These are phyloP conservation scores for Chelonoidis abingdonii DNA, from an alignment of 2,113 vertebrate genomes.

Conservation along the genomic window DNA sequence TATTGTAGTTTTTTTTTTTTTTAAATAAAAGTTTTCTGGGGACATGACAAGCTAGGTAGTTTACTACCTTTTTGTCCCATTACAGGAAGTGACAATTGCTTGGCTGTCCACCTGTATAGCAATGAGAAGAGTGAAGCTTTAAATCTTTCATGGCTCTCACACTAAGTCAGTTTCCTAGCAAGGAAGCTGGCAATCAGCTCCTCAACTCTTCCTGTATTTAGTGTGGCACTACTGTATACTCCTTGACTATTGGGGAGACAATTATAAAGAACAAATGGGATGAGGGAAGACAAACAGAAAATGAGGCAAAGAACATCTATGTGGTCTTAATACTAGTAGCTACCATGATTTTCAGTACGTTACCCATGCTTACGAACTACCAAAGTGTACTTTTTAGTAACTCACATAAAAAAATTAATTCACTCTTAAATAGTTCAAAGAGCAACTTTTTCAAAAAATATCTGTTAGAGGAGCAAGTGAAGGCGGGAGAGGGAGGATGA, in stretches of 20 bases:
- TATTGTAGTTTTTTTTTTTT: not conserved
- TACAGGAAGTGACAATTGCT: slow-evolving; percentile 3
- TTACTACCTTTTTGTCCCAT: not conserved
- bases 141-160: not conserved
- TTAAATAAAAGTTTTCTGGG: not conserved
- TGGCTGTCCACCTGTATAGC: not conserved
- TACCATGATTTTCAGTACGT: not conserved
- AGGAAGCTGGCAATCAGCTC: not conserved
- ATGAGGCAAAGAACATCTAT: not conserved
- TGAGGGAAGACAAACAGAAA: not conserved
- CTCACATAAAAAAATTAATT: not conserved
- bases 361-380: not conserved
- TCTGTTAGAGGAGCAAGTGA: not conserved
- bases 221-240: slow-evolving; percentile 15
- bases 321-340: not conserved
- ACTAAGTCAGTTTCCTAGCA: slow-evolving; percentile 35
- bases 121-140: slow-evolving; percentile 9
- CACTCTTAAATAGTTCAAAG: not conserved
- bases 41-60: not conserved
- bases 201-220: not conserved
- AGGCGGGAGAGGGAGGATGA: not conserved
- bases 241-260: no score
- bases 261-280: no score
- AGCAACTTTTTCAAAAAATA: not conserved
- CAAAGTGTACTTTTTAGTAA: not conserved